Evolutionary conservation across 2,888 invertebrate species (phyloP), one percentile per base, ranked within the genome.

Genomic region (Conomelus anceps): DNA sequence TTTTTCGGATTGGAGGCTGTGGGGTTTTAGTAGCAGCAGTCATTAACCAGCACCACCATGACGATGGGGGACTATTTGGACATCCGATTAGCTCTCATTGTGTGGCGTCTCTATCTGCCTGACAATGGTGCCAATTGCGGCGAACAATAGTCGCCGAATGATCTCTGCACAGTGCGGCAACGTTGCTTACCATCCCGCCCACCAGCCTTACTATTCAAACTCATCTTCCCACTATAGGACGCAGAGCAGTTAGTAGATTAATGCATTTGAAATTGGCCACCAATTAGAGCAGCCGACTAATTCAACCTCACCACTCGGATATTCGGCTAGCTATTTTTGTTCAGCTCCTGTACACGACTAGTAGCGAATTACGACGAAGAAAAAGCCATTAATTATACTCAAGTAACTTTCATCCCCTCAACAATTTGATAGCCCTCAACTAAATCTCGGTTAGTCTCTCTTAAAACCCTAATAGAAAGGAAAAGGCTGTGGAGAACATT

Each of bases 231-330:
- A 34, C 34, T 17, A 34, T 34, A 34, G 13, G 13, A 34, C 84
- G 24, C 26, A 17, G 29, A 85, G 89, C 90, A 22, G 86, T 29
- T 86, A 29, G 24, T 22, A 93, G 93, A 93, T 93, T 93, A 91
- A 91, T 93, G 92, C 93, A 92, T 91, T 92, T 91, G 92, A 92
- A 94, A 94, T 94, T 94, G 94, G 94, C 94, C 94, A 92, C 94
- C 94, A 94, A 94, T 94, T 94, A 94, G 94, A 63, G 63, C n/a
- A 20, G 63, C n/a, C 94, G 93, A 93, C 93, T 94, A 93, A 94
- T 94, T 94, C 94, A 94, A 91, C 91, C 90, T 89, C n/a, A 85
- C 88, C 89, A 88, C 87, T 88, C 89, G 24, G 89, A 87, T 87
- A 24, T 23, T 89, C 87, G 87, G 63, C 85, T 84, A 26, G 63